Conservation (phyloP, 2,797 vertebrate genomes). For the Anolis apletophallus region DNA sequence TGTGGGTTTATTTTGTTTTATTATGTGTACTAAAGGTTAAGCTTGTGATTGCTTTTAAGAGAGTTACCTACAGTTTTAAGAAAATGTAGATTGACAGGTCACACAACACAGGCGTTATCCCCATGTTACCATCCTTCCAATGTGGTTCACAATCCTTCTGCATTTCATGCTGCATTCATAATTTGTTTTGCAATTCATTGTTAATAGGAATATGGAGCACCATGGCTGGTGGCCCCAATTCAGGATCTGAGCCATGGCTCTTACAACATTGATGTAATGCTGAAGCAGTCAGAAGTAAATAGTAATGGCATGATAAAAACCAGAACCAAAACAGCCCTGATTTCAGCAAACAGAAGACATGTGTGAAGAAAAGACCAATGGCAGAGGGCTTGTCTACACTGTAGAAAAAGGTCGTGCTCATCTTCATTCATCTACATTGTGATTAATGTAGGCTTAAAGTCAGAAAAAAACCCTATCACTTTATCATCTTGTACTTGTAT, state of each 20-base stretch:
- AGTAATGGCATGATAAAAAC: not conserved
- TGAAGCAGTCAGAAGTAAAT: not conserved
- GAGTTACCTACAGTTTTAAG: too few relatives aligned
- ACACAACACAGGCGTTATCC: too few relatives aligned
- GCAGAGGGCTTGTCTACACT: too few relatives aligned
- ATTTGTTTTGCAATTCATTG: not conserved
- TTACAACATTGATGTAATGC: not conserved
- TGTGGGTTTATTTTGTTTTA: too few relatives aligned
- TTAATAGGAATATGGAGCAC: not conserved
- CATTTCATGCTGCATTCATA: not conserved
- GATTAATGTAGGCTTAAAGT: too few relatives aligned
- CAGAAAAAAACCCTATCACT: not conserved
- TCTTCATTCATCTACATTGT: too few relatives aligned
- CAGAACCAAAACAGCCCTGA: not conserved
- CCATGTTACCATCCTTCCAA: too few relatives aligned
- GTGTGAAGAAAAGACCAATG: not conserved
- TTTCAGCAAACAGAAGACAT: not conserved
- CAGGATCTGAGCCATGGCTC: not conserved
- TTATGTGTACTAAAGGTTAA: too few relatives aligned
- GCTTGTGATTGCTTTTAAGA: too few relatives aligned
- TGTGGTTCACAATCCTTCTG: not conserved
- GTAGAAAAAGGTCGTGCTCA: too few relatives aligned
- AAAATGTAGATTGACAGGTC: too few relatives aligned
- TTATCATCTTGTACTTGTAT: too few relatives aligned
- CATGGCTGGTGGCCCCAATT: not conserved